phyloP scores from a whole-genome alignment of 2,888 invertebrate species.

The Zaprionus obscuricornis region DNA sequence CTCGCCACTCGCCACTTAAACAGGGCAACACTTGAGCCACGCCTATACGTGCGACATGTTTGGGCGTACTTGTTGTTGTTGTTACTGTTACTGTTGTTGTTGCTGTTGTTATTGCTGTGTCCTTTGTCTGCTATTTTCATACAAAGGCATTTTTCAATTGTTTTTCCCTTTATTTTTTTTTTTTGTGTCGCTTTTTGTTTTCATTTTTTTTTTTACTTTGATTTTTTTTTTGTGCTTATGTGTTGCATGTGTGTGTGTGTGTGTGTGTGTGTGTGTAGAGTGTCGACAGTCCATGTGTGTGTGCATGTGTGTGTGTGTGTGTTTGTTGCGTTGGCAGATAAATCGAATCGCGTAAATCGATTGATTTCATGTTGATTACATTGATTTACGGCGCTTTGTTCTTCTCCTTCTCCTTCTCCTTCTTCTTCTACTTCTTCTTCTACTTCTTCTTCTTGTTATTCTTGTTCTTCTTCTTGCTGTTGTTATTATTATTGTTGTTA shows the following conservation, averaged over 20 bases:
- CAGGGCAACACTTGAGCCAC: conserved; percentile 20
- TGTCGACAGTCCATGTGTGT: too few relatives aligned
- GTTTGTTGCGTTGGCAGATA: conserved; percentile 21
- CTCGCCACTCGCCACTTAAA: background rate
- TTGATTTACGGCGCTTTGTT: conserved; percentile 50
- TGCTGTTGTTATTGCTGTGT: conserved; percentile 39
- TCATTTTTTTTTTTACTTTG: conserved; percentile 36
- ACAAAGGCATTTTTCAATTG: conserved; percentile 79
- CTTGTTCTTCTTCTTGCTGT: too few relatives aligned
- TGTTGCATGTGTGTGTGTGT: background rate
- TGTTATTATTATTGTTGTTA: too few relatives aligned
- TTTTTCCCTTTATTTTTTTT: conserved; percentile 28
- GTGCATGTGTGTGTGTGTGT: conserved; percentile 5
- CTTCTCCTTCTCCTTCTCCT: conserved; percentile 1
- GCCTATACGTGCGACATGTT: conserved; percentile 34
- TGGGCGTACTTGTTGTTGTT: background rate
- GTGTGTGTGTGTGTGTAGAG: conserved; percentile 1
- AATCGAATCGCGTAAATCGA: conserved; percentile 57
- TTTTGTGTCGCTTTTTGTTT: too few relatives aligned
- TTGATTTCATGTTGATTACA: conserved; percentile 73
- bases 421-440: background rate
- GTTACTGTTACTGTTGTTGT: conserved; percentile 17
- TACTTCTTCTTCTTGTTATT: background rate
- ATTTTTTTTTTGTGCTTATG: conserved; percentile 26
- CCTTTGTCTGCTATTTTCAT: conserved; percentile 64